A percentile compares a stretch with the other conserved stretches of the same genome.
Evolutionary conservation across 1,140 invertebrate species (phyloP).

Genomic region (Coelopa frigida): DNA sequence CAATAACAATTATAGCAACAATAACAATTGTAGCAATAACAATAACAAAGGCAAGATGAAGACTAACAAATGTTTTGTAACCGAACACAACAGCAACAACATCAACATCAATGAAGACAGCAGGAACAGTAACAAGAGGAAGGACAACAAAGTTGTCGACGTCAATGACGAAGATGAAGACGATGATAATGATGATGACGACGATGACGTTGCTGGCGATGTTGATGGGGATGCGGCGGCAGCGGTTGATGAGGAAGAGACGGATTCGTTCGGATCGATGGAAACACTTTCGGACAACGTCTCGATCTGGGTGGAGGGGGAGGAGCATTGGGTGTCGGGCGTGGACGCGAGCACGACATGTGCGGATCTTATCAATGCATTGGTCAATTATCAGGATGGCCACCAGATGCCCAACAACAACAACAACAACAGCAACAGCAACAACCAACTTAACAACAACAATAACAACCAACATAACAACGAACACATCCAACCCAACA

Average conservation of each 20-base stretch:
- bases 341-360: constrained; percentile 68
- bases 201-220: constrained; percentile 8
- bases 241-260: constrained; percentile 25
- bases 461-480: constrained; percentile 7
- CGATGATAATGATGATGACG: too few species aligned
- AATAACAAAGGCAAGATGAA: background rate
- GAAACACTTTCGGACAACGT: constrained; percentile 52
- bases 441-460: constrained; percentile 5
- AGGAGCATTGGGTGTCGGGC: constrained; percentile 71
- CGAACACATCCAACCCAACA: background rate
- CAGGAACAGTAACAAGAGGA: background rate
- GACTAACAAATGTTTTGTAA: too few species aligned
- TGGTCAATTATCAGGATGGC: constrained; percentile 44
- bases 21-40: constrained; percentile 1
- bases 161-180: background rate
- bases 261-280: constrained; percentile 45
- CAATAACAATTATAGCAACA: background rate
- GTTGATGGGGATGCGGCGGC: too few species aligned
- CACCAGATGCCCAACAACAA: constrained; percentile 5
- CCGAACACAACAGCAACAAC: constrained; percentile 1
- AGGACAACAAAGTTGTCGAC: background rate
- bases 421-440: constrained; percentile 14
- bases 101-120: constrained; percentile 5
- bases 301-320: constrained; percentile 67
- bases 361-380: constrained; percentile 64